Percentiles rank a stretch among this genome's conserved stretches.
Conservation (phyloP, 2,888 invertebrate species). For the Tetramorium bicarinatum region DNA sequence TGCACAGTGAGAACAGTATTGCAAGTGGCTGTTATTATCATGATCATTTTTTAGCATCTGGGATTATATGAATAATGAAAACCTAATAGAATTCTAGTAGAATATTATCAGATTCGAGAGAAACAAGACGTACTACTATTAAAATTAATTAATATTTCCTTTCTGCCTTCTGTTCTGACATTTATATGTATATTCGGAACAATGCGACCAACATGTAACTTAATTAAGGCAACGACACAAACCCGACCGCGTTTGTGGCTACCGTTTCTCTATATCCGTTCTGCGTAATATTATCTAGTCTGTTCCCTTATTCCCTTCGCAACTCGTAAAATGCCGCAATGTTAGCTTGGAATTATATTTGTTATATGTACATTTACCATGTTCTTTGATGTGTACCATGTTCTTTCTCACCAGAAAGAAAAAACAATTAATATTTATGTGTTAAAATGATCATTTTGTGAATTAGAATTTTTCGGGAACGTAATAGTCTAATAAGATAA, state of each 20-base stretch:
- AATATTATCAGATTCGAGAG: background rate
- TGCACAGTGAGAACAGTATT: background rate
- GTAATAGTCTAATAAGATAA: background rate
- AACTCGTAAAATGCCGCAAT: slow-evolving; percentile 79
- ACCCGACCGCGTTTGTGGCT: slow-evolving; percentile 84
- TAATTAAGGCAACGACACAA: slow-evolving; percentile 86
- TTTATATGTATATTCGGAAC: slow-evolving; percentile 83
- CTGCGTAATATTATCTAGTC: slow-evolving; percentile 85
- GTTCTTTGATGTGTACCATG: slow-evolving; percentile 76
- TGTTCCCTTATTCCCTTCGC: slow-evolving; percentile 77
- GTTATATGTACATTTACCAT: slow-evolving; percentile 68
- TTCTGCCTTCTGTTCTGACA: slow-evolving; percentile 80
- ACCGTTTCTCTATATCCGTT: slow-evolving; percentile 82
- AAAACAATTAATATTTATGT: slow-evolving; percentile 25
- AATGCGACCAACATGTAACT: slow-evolving; percentile 85
- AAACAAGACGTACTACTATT: slow-evolving; percentile 62
- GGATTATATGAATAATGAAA: background rate
- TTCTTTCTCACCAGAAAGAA: slow-evolving; percentile 54
- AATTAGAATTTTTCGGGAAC: background rate
- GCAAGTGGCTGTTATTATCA: background rate
- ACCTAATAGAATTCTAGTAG: slow-evolving; percentile 1
- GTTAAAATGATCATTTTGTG: background rate
- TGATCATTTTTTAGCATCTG: background rate
- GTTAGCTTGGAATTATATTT: slow-evolving; percentile 84
- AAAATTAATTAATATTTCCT: slow-evolving; percentile 84